These are phyloP conservation scores for Macrobrachium nipponense DNA, from an alignment of 1,140 invertebrate species.

Conservation along the genomic window DNA sequence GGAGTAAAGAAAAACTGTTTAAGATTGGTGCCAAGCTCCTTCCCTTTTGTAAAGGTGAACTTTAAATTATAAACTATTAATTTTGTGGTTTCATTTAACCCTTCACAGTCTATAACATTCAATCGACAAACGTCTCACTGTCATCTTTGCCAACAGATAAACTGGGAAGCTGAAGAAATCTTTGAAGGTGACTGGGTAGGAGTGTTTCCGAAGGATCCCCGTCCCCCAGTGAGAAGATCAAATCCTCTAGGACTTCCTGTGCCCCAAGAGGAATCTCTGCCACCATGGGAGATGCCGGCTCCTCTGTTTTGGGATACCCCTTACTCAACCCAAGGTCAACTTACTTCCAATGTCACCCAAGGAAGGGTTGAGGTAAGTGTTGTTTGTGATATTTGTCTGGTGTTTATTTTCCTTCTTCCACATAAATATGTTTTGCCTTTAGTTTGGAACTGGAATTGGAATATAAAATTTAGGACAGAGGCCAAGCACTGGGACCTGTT, in stretches of 20 bases:
- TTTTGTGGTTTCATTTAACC: background rate
- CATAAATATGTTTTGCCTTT: too few relatives aligned
- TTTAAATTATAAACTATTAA: background rate
- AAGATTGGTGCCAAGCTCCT: too few relatives aligned
- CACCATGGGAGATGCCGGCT: constrained; percentile 35
- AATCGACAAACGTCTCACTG: background rate
- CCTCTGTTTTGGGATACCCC: constrained; percentile 52
- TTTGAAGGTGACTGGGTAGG: constrained; percentile 61
- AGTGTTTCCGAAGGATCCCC: constrained; percentile 62
- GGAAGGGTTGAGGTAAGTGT: constrained; percentile 37
- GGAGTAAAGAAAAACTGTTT: too few relatives aligned
- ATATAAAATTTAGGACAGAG: too few relatives aligned
- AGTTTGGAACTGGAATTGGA: too few relatives aligned
- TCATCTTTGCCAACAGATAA: constrained; percentile 3
- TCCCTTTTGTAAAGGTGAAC: too few relatives aligned
- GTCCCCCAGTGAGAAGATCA: constrained; percentile 8
- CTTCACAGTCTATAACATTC: background rate
- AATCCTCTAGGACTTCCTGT: background rate
- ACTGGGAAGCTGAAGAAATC: constrained; percentile 55
- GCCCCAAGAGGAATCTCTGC: background rate
- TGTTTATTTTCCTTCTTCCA: too few relatives aligned
- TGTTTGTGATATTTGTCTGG: background rate
- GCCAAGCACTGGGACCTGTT: too few relatives aligned
- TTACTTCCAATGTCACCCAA: constrained; percentile 48
- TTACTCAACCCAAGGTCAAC: constrained; percentile 37